These are phyloP conservation scores for Doris montereyensis DNA, from an alignment of 2,888 invertebrate genomes.

Conservation along the genomic window DNA sequence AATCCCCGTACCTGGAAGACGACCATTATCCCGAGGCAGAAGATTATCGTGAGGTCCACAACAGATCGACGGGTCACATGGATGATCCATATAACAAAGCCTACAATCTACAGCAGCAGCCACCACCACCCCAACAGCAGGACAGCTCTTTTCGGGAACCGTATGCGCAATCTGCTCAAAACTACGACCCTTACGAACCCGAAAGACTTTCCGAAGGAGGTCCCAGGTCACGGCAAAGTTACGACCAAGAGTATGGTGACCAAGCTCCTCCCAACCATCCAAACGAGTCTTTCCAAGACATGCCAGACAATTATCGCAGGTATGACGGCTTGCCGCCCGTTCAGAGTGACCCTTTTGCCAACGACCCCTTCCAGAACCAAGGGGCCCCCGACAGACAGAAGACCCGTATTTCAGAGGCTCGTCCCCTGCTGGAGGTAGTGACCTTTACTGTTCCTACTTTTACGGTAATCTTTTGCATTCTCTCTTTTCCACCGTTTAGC, in stretches of 20 bases:
- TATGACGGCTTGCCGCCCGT: constrained; percentile 64
- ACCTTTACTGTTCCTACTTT: constrained; percentile 40
- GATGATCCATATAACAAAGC: constrained; percentile 33
- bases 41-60: constrained; percentile 23
- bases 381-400: constrained; percentile 42
- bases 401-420: constrained; percentile 53
- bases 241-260: constrained; percentile 44
- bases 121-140: constrained; percentile 5
- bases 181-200: constrained; percentile 43
- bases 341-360: constrained; percentile 63
- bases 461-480: constrained; percentile 32
- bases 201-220: constrained; percentile 36
- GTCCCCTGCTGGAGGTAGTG: constrained; percentile 46
- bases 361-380: constrained; percentile 62
- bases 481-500: not conserved
- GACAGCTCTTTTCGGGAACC: constrained; percentile 31
- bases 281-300: constrained; percentile 39
- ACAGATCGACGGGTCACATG: not conserved
- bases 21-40: not conserved
- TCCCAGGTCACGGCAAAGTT: constrained; percentile 12
- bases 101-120: constrained; percentile 10
- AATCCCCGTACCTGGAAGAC: no score
- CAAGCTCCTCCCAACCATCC: constrained; percentile 45
- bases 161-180: constrained; percentile 30
- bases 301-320: constrained; percentile 43